Evolutionary conservation across 2,797 vertebrate species (phyloP).

Genomic region (Gadopsis bispinosus): DNA sequence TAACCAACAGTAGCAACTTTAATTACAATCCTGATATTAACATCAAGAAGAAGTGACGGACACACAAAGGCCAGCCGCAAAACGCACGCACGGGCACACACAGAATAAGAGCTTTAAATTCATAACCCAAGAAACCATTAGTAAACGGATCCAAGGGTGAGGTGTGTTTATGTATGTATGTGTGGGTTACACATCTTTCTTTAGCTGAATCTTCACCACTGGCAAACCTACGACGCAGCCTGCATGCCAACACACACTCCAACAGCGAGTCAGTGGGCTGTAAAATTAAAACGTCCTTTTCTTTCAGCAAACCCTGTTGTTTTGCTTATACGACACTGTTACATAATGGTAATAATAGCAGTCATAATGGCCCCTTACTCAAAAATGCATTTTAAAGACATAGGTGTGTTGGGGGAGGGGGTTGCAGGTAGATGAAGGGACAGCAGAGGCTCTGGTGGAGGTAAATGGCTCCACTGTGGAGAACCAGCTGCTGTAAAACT

Average conservation of each 20-base stretch:
- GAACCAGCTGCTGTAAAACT: conserved; percentile 52
- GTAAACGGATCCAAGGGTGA: conserved; percentile 21
- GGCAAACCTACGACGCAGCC: conserved; percentile 59
- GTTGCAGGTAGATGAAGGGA: conserved; percentile 39
- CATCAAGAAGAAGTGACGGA: conserved; percentile 57
- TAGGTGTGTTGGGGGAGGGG: conserved; percentile 46
- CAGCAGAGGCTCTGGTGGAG: conserved; percentile 49
- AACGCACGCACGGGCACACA: background rate
- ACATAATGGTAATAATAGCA: conserved; percentile 77
- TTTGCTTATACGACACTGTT: conserved; percentile 76
- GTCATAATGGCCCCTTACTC: conserved; percentile 75
- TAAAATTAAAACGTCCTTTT: conserved; percentile 86
- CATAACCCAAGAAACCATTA: conserved; percentile 26
- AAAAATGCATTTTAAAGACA: conserved; percentile 68
- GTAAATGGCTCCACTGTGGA: conserved; percentile 65
- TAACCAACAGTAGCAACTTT: conserved; percentile 76
- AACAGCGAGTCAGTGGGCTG: conserved; percentile 83
- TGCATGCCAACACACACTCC: conserved; percentile 69
- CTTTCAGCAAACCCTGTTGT: conserved; percentile 76
- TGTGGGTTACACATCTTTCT: conserved; percentile 50
- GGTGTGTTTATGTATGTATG: conserved; percentile 7
- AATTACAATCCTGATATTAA: conserved; percentile 81
- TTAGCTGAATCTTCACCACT: conserved; percentile 54
- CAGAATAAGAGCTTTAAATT: conserved; percentile 29
- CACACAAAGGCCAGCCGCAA: conserved; percentile 16